These are phyloP conservation scores for Achatina immaculata DNA, from an alignment of 1,140 invertebrate genomes.

Conservation along the genomic window DNA sequence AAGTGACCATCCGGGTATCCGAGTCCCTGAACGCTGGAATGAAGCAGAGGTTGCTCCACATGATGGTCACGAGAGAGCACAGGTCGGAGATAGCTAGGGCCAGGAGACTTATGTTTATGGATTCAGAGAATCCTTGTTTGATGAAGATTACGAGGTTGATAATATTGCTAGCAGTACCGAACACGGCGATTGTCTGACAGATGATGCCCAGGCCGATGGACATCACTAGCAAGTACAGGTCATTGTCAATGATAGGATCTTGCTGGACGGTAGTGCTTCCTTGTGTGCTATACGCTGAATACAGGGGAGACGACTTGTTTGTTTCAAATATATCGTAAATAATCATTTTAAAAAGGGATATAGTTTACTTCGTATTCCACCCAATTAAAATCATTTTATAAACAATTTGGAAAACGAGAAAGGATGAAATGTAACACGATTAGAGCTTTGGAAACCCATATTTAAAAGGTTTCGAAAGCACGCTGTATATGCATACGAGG, in stretches of 20 bases:
- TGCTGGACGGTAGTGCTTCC: neutral
- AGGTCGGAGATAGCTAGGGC: conserved; percentile 24
- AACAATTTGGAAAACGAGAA: neutral
- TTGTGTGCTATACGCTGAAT: neutral
- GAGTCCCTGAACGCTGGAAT: neutral
- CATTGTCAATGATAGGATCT: neutral
- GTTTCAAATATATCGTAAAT: too few species aligned
- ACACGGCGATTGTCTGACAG: neutral
- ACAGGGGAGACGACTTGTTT: too few species aligned
- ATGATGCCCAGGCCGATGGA: neutral
- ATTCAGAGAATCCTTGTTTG: conserved; percentile 15
- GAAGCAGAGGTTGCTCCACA: neutral
- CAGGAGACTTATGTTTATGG: conserved; percentile 15
- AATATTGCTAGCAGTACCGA: conserved; percentile 10
- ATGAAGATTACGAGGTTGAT: conserved; percentile 22
- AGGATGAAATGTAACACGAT: neutral
- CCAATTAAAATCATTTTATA: neutral
- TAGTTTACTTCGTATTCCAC: neutral
- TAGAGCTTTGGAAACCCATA: too few species aligned
- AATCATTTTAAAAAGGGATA: neutral
- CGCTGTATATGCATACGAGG: too few species aligned
- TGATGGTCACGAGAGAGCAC: neutral
- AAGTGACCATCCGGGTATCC: neutral
- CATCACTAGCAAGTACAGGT: neutral
- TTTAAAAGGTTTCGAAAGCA: too few species aligned